Conservation (phyloP, 2,113 vertebrate genomes). For the Ceyx margarethae region DNA sequence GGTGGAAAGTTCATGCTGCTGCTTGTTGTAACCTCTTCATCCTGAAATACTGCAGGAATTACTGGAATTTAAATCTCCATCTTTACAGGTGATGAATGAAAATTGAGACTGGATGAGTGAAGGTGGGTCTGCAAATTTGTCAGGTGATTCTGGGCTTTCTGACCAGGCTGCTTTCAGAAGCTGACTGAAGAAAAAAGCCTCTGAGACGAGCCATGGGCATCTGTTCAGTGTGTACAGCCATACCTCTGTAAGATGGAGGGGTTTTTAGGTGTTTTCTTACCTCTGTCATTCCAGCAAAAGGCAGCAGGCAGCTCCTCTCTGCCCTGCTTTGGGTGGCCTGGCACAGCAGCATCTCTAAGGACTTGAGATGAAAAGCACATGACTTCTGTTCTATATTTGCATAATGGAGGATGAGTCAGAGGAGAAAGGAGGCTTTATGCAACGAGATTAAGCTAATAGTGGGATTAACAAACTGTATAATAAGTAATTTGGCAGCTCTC, state of each 20-base stretch:
- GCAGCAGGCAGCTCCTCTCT: neutral
- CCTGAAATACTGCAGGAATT: neutral
- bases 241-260: rapidly evolving
- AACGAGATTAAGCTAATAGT: neutral
- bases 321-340: neutral
- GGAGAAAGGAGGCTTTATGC: neutral
- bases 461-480: neutral
- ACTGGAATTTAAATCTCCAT: neutral
- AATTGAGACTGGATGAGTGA: neutral
- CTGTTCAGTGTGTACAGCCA: neutral
- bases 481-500: neutral
- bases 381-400: neutral
- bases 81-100: neutral
- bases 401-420: neutral
- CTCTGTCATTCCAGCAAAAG: neutral
- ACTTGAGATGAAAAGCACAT: neutral
- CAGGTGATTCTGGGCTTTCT: neutral
- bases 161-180: neutral
- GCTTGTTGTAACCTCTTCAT: neutral
- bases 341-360: neutral
- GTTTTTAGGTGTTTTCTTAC: neutral
- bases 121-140: neutral
- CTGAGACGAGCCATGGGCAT: neutral
- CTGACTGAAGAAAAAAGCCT: neutral
- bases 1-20: neutral